phyloP scores from a whole-genome alignment of 2,797 vertebrate genomes.

The Coracias cyanogaster region DNA sequence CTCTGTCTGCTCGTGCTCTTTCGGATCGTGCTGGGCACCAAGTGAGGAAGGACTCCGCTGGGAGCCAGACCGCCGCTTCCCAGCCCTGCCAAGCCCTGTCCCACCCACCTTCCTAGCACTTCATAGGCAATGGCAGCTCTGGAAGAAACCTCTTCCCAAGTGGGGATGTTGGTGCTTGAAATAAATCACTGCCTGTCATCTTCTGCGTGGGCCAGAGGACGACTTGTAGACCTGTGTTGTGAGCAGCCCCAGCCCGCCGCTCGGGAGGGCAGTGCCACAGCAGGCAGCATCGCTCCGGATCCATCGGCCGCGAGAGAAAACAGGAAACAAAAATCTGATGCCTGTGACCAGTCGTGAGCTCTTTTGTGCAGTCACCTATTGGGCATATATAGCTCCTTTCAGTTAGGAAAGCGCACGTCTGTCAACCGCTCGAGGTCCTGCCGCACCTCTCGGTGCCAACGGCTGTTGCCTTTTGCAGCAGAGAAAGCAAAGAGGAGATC shows the following conservation, averaged over 20 bases:
- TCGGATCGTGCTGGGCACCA: neutral
- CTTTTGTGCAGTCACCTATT: fast-evolving
- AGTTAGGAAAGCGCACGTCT: neutral
- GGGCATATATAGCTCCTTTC: neutral
- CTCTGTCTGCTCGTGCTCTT: neutral
- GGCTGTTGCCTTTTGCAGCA: neutral
- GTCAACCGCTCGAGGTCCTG: fast-evolving
- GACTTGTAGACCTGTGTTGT: neutral
- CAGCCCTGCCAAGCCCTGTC: neutral
- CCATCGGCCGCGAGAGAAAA: neutral
- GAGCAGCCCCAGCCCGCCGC: neutral
- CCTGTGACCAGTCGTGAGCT: neutral
- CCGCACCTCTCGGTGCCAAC: fast-evolving
- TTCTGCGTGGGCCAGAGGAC: neutral
- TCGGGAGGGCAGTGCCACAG: neutral
- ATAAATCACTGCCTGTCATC: neutral
- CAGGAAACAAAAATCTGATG: neutral
- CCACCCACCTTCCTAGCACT: neutral
- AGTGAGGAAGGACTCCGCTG: neutral
- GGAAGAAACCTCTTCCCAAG: neutral
- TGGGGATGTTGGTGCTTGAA: neutral
- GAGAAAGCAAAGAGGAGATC: neutral
- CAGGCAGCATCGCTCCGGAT: neutral
- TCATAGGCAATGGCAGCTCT: neutral
- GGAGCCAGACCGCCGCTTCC: neutral